phyloP scores from a whole-genome alignment of 2,113 vertebrate genomes.

The Onychorhynchus coronatus region DNA sequence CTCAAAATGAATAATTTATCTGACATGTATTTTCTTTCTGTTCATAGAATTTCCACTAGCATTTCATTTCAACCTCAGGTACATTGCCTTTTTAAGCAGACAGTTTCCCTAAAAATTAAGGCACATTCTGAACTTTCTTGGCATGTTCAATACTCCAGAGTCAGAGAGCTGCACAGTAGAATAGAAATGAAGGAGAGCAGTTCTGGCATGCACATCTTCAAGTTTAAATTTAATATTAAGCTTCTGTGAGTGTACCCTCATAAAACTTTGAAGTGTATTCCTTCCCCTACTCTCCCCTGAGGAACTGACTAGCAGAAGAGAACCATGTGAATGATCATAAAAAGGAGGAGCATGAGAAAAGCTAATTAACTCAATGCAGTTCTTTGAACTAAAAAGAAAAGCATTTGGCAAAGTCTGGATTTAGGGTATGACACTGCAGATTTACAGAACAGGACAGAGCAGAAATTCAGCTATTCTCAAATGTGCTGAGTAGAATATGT shows the following conservation, averaged over 20 bases:
- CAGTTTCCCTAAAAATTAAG: neutral
- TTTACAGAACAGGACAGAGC: neutral
- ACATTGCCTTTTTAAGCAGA: neutral
- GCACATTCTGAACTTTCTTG: neutral
- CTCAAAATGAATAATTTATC: neutral
- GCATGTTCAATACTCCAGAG: neutral
- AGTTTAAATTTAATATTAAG: constrained; percentile 39
- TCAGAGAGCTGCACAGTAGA: neutral
- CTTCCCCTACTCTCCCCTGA: neutral
- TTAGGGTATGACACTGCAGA: constrained; percentile 14
- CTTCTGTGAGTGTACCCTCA: constrained; percentile 16
- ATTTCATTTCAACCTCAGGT: neutral
- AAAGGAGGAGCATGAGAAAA: neutral
- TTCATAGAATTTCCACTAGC: neutral
- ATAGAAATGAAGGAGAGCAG: neutral
- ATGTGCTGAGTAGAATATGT: neutral
- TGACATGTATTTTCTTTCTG: neutral
- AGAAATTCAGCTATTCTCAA: constrained; percentile 5
- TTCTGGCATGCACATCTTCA: neutral
- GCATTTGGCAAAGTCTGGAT: neutral
- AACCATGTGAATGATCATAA: neutral
- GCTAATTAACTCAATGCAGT: constrained; percentile 11
- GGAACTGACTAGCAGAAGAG: neutral
- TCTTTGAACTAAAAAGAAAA: constrained; percentile 20
- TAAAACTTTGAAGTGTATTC: constrained; percentile 52